Percentiles rank a stretch among this genome's conserved stretches.
Conservation (phyloP, 2,113 vertebrate species). For the Corydoras sp. region DNA sequence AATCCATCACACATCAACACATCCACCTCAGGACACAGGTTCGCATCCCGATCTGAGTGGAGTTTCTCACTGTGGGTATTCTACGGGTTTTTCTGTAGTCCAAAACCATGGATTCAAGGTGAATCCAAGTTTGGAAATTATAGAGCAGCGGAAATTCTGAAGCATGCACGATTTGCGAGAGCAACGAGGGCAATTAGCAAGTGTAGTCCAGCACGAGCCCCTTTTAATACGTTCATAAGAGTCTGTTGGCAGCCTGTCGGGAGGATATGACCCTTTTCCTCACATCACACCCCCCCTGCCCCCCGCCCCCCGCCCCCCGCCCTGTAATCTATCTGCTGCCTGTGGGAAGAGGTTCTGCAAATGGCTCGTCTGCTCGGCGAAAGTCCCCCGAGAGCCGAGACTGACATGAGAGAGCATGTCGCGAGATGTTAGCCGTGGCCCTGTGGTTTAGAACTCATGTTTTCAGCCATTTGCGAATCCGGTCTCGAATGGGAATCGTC, state of each 20-base stretch:
- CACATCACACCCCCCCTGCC: constrained; percentile 26
- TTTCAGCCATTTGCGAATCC: constrained; percentile 28
- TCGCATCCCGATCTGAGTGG: too few relatives aligned
- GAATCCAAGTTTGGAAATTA: too few relatives aligned
- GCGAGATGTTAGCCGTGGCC: constrained; percentile 30
- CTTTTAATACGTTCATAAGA: constrained; percentile 16
- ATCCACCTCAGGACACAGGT: too few relatives aligned
- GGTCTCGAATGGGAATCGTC: constrained; percentile 19
- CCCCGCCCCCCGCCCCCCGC: too few relatives aligned
- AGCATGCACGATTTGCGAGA: too few relatives aligned
- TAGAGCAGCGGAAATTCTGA: too few relatives aligned
- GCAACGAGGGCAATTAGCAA: constrained; percentile 17
- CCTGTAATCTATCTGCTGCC: constrained; percentile 39
- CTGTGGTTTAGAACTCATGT: constrained; percentile 16
- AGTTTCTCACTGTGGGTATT: too few relatives aligned
- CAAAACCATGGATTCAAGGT: too few relatives aligned
- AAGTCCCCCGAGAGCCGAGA: constrained; percentile 25
- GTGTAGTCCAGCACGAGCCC: constrained; percentile 2
- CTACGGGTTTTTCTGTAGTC: too few relatives aligned
- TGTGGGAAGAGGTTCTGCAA: constrained; percentile 33
- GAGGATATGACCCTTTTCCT: constrained; percentile 32
- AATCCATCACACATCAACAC: too few relatives aligned
- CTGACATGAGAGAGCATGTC: constrained; percentile 24
- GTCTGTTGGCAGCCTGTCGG: constrained; percentile 23
- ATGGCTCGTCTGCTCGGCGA: constrained; percentile 31